Percentiles rank a stretch among this genome's conserved stretches.
These are phyloP conservation scores for Octopus bimaculoides DNA, from an alignment of 1,140 invertebrate species.

Conservation along the genomic window DNA sequence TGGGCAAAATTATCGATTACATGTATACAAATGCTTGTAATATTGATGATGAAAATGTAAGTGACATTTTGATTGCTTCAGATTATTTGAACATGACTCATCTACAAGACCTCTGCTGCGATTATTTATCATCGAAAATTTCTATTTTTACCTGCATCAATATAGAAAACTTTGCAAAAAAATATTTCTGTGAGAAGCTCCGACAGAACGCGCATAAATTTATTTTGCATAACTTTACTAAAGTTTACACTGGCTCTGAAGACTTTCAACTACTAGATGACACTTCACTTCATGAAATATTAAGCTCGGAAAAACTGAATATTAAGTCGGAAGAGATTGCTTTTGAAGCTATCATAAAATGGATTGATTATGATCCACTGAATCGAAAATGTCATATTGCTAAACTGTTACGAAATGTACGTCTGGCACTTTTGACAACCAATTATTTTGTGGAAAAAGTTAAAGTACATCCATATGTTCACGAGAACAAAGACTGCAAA, in stretches of 20 bases:
- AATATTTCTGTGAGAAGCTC: conserved; percentile 71
- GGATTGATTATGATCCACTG: conserved; percentile 95
- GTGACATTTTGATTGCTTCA: conserved; percentile 61
- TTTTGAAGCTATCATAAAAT: conserved; percentile 88
- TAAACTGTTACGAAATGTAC: conserved; percentile 66
- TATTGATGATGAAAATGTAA: conserved; percentile 72
- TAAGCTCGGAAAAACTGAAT: conserved; percentile 93
- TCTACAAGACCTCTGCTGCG: conserved; percentile 72
- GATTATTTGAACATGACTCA: conserved; percentile 77
- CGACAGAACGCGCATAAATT: conserved; percentile 65
- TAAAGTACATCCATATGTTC: conserved; percentile 48
- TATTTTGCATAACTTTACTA: conserved; percentile 33
- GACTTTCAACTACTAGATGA: conserved; percentile 92
- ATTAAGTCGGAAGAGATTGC: conserved; percentile 93
- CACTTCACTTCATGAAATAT: conserved; percentile 89
- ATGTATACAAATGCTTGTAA: conserved; percentile 74
- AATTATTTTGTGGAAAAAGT: conserved; percentile 71
- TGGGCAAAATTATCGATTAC: conserved; percentile 70
- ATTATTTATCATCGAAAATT: conserved; percentile 68
- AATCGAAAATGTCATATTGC: conserved; percentile 81
- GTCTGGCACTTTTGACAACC: conserved; percentile 69
- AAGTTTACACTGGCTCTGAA: conserved; percentile 89
- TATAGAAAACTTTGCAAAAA: conserved; percentile 74
- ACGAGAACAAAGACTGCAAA: conserved; percentile 64
- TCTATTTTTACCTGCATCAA: conserved; percentile 75